Evolutionary conservation across 1,140 invertebrate genomes (phyloP).

Genomic region (Cylas formicarius): DNA sequence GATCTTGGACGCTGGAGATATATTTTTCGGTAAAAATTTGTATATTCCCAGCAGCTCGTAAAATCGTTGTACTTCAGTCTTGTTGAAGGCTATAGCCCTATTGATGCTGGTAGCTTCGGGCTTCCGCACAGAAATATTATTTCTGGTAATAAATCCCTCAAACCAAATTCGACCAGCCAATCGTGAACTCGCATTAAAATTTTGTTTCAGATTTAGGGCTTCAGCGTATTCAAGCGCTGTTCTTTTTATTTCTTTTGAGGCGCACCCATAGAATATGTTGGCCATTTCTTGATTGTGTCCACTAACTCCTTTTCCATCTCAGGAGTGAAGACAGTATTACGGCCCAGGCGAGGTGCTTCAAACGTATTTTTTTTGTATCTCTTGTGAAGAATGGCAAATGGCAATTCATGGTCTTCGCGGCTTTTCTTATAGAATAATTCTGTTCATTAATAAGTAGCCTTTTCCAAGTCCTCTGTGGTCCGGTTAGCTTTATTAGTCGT

Average conservation of each 20-base stretch:
- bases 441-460: too few relatives aligned
- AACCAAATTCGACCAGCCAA: conserved; percentile 22
- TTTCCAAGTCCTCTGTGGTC: too few relatives aligned
- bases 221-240: conserved; percentile 23
- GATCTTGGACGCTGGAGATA: conserved; percentile 8
- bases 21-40: conserved; percentile 15
- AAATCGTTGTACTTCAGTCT: conserved; percentile 31
- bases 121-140: conserved; percentile 31
- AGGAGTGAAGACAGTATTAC: conserved; percentile 16
- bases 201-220: conserved; percentile 26
- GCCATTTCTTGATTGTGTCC: conserved; percentile 15
- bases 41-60: conserved; percentile 26
- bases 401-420: too few relatives aligned
- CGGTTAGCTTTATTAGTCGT: too few relatives aligned
- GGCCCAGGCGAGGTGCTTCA: conserved; percentile 16
- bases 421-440: too few relatives aligned
- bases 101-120: conserved; percentile 31
- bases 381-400: conserved; percentile 34
- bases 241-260: conserved; percentile 13
- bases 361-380: conserved; percentile 11
- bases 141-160: conserved; percentile 25
- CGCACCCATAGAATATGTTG: conserved; percentile 20
- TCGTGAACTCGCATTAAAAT: conserved; percentile 28
- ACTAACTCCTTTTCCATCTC: conserved; percentile 15
- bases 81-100: conserved; percentile 20